Base-by-base conservation (phyloP, 2,113 vertebrate species). In the Bolborhynchus lineola region DNA sequence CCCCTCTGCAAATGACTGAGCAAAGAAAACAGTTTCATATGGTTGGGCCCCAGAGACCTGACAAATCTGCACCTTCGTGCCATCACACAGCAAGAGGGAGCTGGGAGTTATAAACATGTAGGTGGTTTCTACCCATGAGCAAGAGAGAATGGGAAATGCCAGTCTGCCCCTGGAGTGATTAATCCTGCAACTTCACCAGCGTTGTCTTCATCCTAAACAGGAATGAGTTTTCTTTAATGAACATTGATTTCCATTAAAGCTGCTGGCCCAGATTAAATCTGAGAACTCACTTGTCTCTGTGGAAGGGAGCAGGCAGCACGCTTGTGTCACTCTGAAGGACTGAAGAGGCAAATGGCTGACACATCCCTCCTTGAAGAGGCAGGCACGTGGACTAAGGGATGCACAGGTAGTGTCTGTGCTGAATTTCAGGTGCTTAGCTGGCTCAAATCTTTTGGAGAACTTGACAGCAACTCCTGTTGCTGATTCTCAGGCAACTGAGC, bases 71-170 rank as follows among this genome's bases (percentile, higher is more conserved):
- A 67, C 77, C 92, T 68, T 52, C 3, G 4, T 90, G 87, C 90
- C 82, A 85, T 39, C 35, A 33, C 24, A 2, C 86, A 86, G 91
- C 92, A 70, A 79, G 83, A 93, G 71, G 50, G 63, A 94, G 60
- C 1, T 94, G 82, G 37, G 46, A 90, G 59, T 71, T 77, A 70
- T 49, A 93, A 90, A 93, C 55, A 64, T 2, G 86, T 93, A 35
- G 92, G 94, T 91, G 94, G 71, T 46, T 88, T 86, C 91, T 89
- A 77, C 60, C 29, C 72, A 77, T 74, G 86, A 86, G 62, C 55
- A 33, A 91, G 68, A 84, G 46, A 93, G 68, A 92, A 95, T 31
- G 68, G 76, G 91, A 93, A 95, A 93, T 92, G 88, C 88, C 94
- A 96, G 64, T 88, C 68, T 95, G 80, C 46, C 39, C 63, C 68